phyloP scores from a whole-genome alignment of 2,888 invertebrate species.

The Polydrusus pterygomalis region DNA sequence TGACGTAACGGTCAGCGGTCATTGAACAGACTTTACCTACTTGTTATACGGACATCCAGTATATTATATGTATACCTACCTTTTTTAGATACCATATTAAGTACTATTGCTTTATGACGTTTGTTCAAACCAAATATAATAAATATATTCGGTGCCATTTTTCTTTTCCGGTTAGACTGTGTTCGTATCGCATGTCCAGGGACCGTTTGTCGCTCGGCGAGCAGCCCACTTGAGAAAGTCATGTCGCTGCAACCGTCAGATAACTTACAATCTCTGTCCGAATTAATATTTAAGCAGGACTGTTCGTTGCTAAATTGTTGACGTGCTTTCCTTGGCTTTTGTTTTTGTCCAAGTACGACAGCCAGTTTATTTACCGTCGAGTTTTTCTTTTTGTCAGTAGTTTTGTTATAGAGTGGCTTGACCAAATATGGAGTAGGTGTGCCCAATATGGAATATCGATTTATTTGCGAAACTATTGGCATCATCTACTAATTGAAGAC shows the following conservation, averaged over 20 bases:
- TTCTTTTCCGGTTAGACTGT: conserved; percentile 17
- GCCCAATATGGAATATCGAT: too few species aligned
- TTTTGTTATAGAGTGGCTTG: too few species aligned
- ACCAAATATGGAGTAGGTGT: too few species aligned
- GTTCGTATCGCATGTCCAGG: conserved; percentile 52
- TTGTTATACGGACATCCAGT: too few species aligned
- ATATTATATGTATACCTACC: too few species aligned
- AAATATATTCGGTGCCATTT: conserved; percentile 16
- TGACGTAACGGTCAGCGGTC: too few species aligned
- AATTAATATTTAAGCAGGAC: conserved; percentile 66
- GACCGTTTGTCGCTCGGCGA: conserved; percentile 49
- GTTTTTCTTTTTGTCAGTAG: not conserved
- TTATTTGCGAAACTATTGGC: too few species aligned
- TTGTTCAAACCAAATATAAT: not conserved
- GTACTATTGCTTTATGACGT: too few species aligned
- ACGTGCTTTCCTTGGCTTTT: conserved; percentile 23
- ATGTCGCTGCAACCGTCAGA: conserved; percentile 66
- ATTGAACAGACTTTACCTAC: too few species aligned
- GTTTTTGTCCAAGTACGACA: not conserved
- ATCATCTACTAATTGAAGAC: too few species aligned
- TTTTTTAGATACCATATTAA: too few species aligned
- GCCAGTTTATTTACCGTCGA: not conserved
- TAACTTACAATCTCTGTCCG: conserved; percentile 70
- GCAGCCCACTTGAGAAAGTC: conserved; percentile 65
- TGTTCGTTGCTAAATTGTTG: conserved; percentile 41